Percentiles rank a stretch among this genome's conserved stretches.
Evolutionary conservation across 2,113 vertebrate genomes (phyloP).

Genomic region (Piprites chloris): DNA sequence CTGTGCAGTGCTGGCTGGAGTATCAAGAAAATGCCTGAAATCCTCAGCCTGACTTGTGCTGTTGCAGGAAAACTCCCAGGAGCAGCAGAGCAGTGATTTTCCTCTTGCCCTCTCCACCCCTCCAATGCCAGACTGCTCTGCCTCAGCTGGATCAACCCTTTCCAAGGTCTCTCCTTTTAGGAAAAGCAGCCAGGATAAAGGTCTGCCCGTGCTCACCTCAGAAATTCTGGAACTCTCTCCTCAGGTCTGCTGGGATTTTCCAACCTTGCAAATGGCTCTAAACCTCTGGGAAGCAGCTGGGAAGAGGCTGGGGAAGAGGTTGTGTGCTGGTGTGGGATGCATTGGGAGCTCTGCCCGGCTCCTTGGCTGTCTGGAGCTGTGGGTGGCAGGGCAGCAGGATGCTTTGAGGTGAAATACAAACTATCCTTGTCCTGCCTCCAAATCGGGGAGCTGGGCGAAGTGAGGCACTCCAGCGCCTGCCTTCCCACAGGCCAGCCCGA

Average conservation of each 20-base stretch:
- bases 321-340: background rate
- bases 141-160: background rate
- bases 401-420: background rate
- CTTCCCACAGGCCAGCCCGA: background rate
- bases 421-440: background rate
- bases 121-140: background rate
- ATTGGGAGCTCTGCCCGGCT: background rate
- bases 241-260: background rate
- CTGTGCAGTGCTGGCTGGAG: background rate
- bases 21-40: background rate
- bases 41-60: background rate
- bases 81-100: background rate
- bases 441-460: background rate
- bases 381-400: background rate
- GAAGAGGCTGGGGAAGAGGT: background rate
- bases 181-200: background rate
- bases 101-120: background rate
- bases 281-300: background rate
- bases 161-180: background rate
- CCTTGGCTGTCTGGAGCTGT: fast-evolving
- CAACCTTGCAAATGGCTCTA: background rate
- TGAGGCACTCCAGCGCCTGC: background rate
- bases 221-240: background rate
- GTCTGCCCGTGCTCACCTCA: fast-evolving
- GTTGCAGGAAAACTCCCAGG: background rate